These are phyloP conservation scores for Cryptus armator DNA, from an alignment of 2,888 invertebrate species.

Conservation along the genomic window DNA sequence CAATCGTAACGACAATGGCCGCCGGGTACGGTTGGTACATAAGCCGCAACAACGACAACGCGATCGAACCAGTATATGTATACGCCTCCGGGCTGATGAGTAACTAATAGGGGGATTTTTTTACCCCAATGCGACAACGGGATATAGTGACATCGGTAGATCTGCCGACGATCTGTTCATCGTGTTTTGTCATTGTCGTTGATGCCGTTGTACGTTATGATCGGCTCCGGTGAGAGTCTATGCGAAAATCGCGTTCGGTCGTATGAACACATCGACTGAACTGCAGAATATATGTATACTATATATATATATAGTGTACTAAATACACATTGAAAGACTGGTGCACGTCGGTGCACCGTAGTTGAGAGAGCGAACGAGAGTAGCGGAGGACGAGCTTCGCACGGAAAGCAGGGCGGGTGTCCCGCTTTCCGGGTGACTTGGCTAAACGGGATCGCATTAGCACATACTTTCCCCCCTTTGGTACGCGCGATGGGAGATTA, in stretches of 20 bases:
- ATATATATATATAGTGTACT: not conserved
- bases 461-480: constrained; percentile 78
- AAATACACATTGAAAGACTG: constrained; percentile 55
- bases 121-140: constrained; percentile 63
- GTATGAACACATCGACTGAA: constrained; percentile 49
- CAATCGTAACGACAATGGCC: constrained; percentile 80
- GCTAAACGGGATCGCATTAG: constrained; percentile 84
- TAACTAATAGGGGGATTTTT: constrained; percentile 81
- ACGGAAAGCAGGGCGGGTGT: constrained; percentile 80
- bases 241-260: constrained; percentile 63
- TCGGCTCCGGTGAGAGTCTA: constrained; percentile 69
- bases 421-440: constrained; percentile 85
- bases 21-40: constrained; percentile 71
- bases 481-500: constrained; percentile 81
- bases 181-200: constrained; percentile 78
- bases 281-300: constrained; percentile 18
- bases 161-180: constrained; percentile 68
- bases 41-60: constrained; percentile 80
- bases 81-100: constrained; percentile 82
- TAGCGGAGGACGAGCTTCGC: constrained; percentile 68
- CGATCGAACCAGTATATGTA: constrained; percentile 39
- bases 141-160: constrained; percentile 55
- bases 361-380: constrained; percentile 40
- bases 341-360: constrained; percentile 29
- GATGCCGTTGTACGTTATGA: constrained; percentile 78